phyloP scores from a whole-genome alignment of 2,113 vertebrate genomes.

The Ochotona princeps region DNA sequence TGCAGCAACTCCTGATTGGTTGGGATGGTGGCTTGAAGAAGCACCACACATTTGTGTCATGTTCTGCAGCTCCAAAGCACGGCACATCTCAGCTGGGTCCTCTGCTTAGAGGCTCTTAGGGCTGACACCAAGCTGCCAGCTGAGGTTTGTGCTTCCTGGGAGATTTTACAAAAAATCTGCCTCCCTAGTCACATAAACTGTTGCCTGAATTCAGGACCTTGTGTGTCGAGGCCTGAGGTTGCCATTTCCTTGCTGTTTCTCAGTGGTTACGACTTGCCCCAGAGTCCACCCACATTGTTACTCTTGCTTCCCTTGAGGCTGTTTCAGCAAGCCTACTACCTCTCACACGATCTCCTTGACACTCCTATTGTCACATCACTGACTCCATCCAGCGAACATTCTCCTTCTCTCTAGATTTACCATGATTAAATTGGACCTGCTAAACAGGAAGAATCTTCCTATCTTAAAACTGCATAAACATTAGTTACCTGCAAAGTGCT shows the following conservation, averaged over 20 bases:
- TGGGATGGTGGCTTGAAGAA: neutral
- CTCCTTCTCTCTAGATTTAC: neutral
- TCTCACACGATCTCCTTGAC: neutral
- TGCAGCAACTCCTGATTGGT: neutral
- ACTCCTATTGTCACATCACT: neutral
- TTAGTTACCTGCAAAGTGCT: neutral
- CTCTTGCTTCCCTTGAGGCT: accelerated
- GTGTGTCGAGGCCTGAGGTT: neutral
- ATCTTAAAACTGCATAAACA: constrained; percentile 13
- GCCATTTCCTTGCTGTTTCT: neutral
- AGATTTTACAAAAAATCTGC: neutral
- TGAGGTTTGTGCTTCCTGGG: neutral
- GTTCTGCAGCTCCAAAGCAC: neutral
- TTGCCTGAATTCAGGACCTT: neutral
- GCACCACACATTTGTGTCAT: neutral
- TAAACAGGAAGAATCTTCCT: neutral
- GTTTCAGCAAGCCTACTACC: neutral
- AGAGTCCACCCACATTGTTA: neutral
- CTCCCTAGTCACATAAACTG: neutral
- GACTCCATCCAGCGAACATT: neutral
- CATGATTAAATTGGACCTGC: neutral
- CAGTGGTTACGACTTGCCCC: neutral
- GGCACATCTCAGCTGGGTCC: neutral
- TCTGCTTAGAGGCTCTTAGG: neutral
- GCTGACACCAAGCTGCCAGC: neutral